Evolutionary conservation across 2,113 vertebrate species (phyloP).

Genomic region (Strix uralensis): DNA sequence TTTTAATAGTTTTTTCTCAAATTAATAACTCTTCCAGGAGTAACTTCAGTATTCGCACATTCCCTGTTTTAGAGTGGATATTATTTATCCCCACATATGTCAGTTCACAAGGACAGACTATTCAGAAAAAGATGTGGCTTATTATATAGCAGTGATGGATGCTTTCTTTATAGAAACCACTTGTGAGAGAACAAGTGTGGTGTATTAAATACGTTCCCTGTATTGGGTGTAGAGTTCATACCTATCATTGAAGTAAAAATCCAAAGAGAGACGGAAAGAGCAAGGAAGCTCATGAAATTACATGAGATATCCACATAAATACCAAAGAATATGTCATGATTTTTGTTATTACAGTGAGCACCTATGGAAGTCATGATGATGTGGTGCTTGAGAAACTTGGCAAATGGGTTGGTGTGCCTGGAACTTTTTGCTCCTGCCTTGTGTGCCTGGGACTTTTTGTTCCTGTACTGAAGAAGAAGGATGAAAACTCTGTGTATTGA

Average conservation of each 20-base stretch:
- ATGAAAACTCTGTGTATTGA: constrained; percentile 16
- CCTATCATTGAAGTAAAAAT: background rate
- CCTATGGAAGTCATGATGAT: background rate
- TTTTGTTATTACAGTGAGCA: background rate
- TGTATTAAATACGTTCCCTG: background rate
- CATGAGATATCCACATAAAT: background rate
- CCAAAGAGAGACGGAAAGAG: background rate
- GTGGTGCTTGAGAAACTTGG: constrained; percentile 28
- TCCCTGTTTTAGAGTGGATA: background rate
- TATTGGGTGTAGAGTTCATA: background rate
- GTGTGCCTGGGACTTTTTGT: background rate
- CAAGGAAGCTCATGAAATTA: background rate
- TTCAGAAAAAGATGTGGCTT: background rate
- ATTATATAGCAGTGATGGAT: constrained; percentile 20
- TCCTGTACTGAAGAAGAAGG: background rate
- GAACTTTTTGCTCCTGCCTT: background rate
- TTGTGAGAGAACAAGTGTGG: constrained; percentile 32
- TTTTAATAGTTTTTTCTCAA: constrained; percentile 4
- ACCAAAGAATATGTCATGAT: background rate
- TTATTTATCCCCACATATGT: constrained; percentile 13
- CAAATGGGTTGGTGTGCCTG: background rate
- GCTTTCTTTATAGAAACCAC: constrained; percentile 44
- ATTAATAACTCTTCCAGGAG: background rate
- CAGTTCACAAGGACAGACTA: constrained; percentile 25
- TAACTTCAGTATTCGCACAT: background rate